Evolutionary conservation across 2,888 invertebrate genomes (phyloP).

Genomic region (Scotopteryx bipunctaria): DNA sequence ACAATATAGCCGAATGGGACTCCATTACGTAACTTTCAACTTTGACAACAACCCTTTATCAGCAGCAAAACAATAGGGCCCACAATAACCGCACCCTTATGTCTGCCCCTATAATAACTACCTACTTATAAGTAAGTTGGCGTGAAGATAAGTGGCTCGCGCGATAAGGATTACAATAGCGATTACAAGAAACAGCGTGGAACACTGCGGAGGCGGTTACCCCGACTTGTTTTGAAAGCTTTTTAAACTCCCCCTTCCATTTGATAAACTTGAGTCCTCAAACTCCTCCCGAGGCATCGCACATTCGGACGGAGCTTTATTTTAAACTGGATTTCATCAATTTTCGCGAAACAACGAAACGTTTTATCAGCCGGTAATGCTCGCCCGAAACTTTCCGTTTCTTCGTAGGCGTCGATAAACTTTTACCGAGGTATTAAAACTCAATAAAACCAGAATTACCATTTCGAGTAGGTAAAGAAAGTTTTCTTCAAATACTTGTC

Average conservation of each 20-base stretch:
- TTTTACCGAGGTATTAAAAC: constrained; percentile 5
- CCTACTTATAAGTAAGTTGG: constrained; percentile 54
- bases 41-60: constrained; percentile 53
- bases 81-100: constrained; percentile 51
- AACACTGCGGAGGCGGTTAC: constrained; percentile 52
- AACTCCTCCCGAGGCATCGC: constrained; percentile 48
- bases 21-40: constrained; percentile 34
- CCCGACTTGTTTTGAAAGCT: constrained; percentile 56
- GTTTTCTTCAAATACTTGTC: not conserved
- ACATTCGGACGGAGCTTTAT: constrained; percentile 59
- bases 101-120: constrained; percentile 55
- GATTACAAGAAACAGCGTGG: constrained; percentile 56
- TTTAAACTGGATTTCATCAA: constrained; percentile 62
- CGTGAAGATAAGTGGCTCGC: constrained; percentile 50
- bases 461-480: too few relatives aligned
- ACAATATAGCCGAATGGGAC: constrained; percentile 32
- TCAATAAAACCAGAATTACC: not conserved
- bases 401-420: constrained; percentile 34
- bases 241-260: constrained; percentile 52
- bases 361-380: constrained; percentile 56
- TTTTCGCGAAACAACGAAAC: constrained; percentile 58
- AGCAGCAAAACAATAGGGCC: constrained; percentile 51
- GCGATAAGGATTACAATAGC: constrained; percentile 62
- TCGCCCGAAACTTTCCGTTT: constrained; percentile 41
- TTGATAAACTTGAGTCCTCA: constrained; percentile 57